Base-by-base conservation (phyloP, 2,888 invertebrate species). In the Synergus itoensis region DNA sequence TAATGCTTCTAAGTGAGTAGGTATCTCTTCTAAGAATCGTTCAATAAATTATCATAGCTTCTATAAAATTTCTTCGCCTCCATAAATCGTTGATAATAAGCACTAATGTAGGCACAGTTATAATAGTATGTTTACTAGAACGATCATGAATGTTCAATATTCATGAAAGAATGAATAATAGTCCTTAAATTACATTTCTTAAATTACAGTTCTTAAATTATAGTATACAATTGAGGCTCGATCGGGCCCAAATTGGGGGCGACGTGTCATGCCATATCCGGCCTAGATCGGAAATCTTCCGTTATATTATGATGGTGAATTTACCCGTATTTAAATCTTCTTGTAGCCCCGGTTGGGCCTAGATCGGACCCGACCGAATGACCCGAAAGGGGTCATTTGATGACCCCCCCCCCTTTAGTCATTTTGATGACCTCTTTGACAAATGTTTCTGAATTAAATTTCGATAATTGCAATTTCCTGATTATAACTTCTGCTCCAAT, bases 21-120 rank as follows among this genome's bases (percentile, higher is more conserved):
- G 21, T 67, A 67, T 67, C 67, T 67, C 67, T 67, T 67, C 45
- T 12, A 43, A 14, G 67, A 67, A 67, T 67, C 67, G 43, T 67
- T 45, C 67, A 45, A 67, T 67, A 67, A 67, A 67, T 67, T 67
- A 67, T 67, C 16, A 48, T 48, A 21, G 21, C 18, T 67, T 67
- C 67, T 45, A 67, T 67, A 45, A 67, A 67, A 67, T 21, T 18
- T 45, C 21, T 45, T 45, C n/a, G 67, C 67, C 45, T 67, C 67
- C 14, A 67, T 67, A 67, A 67, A 67, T 67, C 45, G 21, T 67
- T 5, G 45, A 14, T 43, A 67, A 67, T 67, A 67, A 67, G 18
- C 65, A 21, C 65, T 3, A 67, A 18, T 63, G 43, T 45, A 67
- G 67, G 45, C 43, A 45, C 28, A 67, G 43, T 45, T 67, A 67